A percentile compares a stretch with the other conserved stretches of the same genome.
These are phyloP conservation scores for Metallyticus violacea DNA, from an alignment of 2,888 invertebrate species.

Conservation along the genomic window DNA sequence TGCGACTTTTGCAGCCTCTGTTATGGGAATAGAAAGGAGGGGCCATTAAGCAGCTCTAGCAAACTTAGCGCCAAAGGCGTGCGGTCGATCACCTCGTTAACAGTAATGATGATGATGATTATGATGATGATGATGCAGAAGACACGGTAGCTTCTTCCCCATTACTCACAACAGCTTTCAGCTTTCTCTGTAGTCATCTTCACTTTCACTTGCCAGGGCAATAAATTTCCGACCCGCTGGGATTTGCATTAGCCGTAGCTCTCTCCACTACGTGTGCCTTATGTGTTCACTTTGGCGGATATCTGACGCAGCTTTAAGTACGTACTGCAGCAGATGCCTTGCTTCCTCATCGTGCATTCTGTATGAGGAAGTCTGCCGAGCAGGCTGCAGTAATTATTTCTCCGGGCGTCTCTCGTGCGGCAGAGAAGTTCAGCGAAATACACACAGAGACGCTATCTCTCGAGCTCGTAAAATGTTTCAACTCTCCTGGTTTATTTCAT, in stretches of 20 bases:
- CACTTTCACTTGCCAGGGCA: background rate
- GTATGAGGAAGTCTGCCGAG: background rate
- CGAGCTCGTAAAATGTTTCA: no score
- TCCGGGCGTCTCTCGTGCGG: no score
- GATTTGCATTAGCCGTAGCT: background rate
- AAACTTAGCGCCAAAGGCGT: background rate
- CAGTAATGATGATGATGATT: no score
- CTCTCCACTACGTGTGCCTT: background rate
- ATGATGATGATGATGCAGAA: no score
- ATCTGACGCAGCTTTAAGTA: no score
- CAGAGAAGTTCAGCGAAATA: no score
- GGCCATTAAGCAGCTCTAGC: no score
- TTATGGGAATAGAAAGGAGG: background rate
- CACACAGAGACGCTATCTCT: no score
- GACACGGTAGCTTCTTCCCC: background rate
- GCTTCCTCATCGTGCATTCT: background rate
- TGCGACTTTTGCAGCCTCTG: no score
- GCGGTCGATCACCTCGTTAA: background rate
- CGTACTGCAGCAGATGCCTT: no score
- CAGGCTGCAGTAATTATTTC: background rate
- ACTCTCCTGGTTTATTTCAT: no score
- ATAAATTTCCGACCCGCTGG: background rate
- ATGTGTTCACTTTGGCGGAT: no score
- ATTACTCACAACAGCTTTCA: background rate
- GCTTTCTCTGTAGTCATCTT: background rate